These are phyloP conservation scores for Tetraneura akinire DNA, from an alignment of 1,140 invertebrate species.

Conservation along the genomic window DNA sequence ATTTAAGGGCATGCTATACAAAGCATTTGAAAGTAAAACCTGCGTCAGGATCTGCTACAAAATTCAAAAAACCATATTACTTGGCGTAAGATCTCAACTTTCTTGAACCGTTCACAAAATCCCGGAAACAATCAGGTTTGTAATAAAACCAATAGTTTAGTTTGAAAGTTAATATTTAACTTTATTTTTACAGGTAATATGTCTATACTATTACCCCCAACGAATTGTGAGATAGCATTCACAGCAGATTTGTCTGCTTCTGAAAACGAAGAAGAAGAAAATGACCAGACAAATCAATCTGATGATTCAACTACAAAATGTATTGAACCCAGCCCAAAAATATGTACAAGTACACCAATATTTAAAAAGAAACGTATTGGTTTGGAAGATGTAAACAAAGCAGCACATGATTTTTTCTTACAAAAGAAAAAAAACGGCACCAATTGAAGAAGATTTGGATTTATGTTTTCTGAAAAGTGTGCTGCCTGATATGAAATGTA, in stretches of 20 bases:
- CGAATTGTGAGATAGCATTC: too few species aligned
- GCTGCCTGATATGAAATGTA: constrained; percentile 10
- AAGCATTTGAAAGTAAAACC: constrained; percentile 5
- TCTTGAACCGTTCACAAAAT: constrained; percentile 28
- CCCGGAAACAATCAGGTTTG: not conserved
- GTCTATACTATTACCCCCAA: not conserved
- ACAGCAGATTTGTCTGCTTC: not conserved
- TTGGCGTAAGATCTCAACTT: constrained; percentile 24
- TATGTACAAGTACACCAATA: not conserved
- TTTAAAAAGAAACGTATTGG: not conserved
- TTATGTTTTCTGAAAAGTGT: constrained; percentile 7
- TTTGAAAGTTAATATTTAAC: not conserved
- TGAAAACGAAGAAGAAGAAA: not conserved
- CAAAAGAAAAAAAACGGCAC: not conserved
- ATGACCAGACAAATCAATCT: too few species aligned
- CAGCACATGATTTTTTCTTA: constrained; percentile 1
- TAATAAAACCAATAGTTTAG: not conserved
- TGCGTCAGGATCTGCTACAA: not conserved
- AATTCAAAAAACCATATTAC: constrained; percentile 21
- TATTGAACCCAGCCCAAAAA: not conserved
- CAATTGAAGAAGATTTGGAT: constrained; percentile 6
- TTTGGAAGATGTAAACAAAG: not conserved
- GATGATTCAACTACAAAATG: not conserved
- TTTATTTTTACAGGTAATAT: constrained; percentile 16
- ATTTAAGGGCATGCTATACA: constrained; percentile 25